A percentile compares a stretch with the other conserved stretches of the same genome.
Conservation (phyloP, 2,888 invertebrate species). For the Pherbina coryleti region DNA sequence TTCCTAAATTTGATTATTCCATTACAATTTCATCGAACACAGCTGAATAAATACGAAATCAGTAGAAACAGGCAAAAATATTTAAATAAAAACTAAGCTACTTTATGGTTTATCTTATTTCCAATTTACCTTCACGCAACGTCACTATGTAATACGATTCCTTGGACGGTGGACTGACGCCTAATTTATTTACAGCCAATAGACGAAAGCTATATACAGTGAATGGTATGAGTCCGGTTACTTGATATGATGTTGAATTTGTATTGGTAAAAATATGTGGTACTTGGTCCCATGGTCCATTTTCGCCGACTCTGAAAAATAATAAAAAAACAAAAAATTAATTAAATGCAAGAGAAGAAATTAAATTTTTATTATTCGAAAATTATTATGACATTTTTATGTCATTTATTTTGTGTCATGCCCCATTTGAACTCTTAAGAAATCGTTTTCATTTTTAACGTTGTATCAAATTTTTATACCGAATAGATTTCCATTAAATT, state of each 20-base stretch:
- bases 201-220: conserved; percentile 83
- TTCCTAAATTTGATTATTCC: no score
- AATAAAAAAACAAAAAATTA: not conserved
- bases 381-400: no score
- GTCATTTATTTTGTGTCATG: no score
- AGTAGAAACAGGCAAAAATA: no score
- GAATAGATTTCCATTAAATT: no score
- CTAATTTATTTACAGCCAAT: conserved; percentile 79
- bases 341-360: not conserved
- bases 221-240: conserved; percentile 78
- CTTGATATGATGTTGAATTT: conserved; percentile 77
- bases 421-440: no score
- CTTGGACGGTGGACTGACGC: conserved; percentile 77
- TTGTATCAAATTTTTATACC: no score
- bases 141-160: conserved; percentile 82
- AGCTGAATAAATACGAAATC: no score
- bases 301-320: conserved; percentile 75
- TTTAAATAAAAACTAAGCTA: no score
- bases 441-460: no score
- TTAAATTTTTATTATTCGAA: no score
- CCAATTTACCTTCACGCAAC: conserved; percentile 78
- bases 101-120: not conserved
- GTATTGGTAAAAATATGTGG: conserved; percentile 75
- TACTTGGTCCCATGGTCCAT: conserved; percentile 77
- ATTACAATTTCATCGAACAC: no score